These are phyloP conservation scores for Diorhabda carinulata DNA, from an alignment of 1,140 invertebrate genomes.

Conservation along the genomic window DNA sequence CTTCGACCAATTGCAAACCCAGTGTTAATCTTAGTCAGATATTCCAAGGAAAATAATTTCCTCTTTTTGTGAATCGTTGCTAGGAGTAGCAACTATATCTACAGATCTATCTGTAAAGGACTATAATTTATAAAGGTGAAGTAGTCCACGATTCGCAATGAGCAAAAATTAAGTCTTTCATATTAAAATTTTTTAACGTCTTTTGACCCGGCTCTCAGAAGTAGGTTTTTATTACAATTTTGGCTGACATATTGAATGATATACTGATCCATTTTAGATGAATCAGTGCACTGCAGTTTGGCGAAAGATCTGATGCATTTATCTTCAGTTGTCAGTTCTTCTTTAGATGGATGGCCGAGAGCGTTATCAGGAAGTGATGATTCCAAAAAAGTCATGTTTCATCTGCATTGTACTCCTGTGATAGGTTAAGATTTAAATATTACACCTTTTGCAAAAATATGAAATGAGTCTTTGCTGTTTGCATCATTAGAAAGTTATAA, in stretches of 20 bases:
- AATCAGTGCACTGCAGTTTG: conserved; percentile 44
- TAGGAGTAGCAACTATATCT: conserved; percentile 38
- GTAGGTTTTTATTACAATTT: conserved; percentile 36
- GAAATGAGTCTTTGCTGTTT: too few relatives aligned
- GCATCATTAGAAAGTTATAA: too few relatives aligned
- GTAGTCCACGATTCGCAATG: conserved; percentile 40
- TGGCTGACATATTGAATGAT: conserved; percentile 34
- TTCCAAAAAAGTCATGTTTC: too few relatives aligned
- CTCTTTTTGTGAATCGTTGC: conserved; percentile 24
- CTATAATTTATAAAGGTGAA: conserved; percentile 40
- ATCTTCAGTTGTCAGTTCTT: too few relatives aligned
- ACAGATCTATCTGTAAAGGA: conserved; percentile 42
- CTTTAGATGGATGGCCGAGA: too few relatives aligned
- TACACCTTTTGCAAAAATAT: too few relatives aligned
- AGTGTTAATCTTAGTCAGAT: conserved; percentile 36
- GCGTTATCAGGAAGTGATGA: too few relatives aligned
- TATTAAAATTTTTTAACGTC: conserved; percentile 35
- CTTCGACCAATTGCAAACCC: conserved; percentile 44
- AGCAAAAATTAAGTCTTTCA: conserved; percentile 27
- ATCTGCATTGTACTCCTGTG: too few relatives aligned
- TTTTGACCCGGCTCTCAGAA: too few relatives aligned
- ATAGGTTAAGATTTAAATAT: too few relatives aligned
- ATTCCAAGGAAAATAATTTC: conserved; percentile 4
- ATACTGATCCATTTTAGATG: conserved; percentile 42
- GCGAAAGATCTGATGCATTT: background rate